Conservation (phyloP, 1,140 invertebrate genomes). For the Andrena cerasifolii region DNA sequence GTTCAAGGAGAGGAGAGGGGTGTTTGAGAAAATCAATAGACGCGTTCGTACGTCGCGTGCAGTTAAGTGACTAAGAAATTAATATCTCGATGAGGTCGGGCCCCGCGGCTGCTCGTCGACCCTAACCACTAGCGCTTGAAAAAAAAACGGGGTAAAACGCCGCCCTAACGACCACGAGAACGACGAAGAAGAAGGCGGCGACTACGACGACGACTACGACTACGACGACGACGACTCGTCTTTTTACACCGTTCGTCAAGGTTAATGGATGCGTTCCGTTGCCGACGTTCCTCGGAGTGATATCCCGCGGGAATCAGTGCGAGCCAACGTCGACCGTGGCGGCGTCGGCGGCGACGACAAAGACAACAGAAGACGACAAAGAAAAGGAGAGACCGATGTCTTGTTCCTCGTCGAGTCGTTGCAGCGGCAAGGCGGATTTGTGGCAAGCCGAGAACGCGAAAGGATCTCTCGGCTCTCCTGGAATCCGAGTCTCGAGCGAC, state of each 20-base stretch:
- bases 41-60: slow-evolving; percentile 79
- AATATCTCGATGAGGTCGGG: slow-evolving; percentile 80
- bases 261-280: slow-evolving; percentile 44
- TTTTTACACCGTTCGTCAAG: slow-evolving; percentile 45
- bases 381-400: slow-evolving; percentile 13
- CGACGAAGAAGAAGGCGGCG: neutral
- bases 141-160: slow-evolving; percentile 52
- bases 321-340: too few species aligned
- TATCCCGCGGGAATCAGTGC: neutral
- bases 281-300: neutral
- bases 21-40: slow-evolving; percentile 78
- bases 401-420: slow-evolving; percentile 27
- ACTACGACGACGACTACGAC: neutral
- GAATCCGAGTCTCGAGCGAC: slow-evolving; percentile 53
- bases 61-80: slow-evolving; percentile 81
- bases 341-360: too few species aligned
- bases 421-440: slow-evolving; percentile 27
- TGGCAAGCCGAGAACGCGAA: slow-evolving; percentile 2
- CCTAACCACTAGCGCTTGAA: slow-evolving; percentile 51
- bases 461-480: slow-evolving; percentile 20
- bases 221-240: neutral
- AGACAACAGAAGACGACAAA: too few species aligned
- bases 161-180: slow-evolving; percentile 28
- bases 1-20: slow-evolving; percentile 57
- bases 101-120: slow-evolving; percentile 68